Base-by-base conservation (phyloP, 92 coral and sea anemone species). In the Isaurus tuberculatus region DNA sequence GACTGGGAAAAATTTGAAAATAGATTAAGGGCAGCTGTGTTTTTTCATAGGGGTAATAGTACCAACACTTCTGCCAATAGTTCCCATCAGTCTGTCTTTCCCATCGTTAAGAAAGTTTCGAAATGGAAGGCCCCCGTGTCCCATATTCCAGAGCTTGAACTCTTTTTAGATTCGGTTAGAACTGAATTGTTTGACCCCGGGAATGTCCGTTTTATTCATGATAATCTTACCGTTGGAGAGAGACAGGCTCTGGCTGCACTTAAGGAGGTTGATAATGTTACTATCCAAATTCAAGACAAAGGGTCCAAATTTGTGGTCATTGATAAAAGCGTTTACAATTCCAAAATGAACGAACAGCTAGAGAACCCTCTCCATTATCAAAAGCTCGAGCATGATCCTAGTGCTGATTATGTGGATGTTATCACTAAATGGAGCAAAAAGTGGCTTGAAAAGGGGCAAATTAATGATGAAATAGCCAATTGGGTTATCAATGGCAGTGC, bases 241-340 rank as follows among this genome's bases (percentile, higher is more conserved):
- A 72, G 85, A 20, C 31, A 48, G 23, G 89, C 86, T 5, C 49
- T 88, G 11, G 36, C 11, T 15, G 17, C 60, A 31, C 44, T 79
- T 10, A 70, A 72, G 17, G 3, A 58, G 26, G 26, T 9, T 0
- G 65, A 83, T 3, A 17, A n/a, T 20, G 14, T 7, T 5, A 71
- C 69, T 19, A 82, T 87, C 58, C 65, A 82, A 22, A 82, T 82
- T 5, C 87, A 87, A 46, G 90, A 79, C 22, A 86, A 86, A 34
- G 86, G 90, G 17, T 87, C 86, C 0, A 53, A 80, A 65, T 87
- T 87, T 46, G 83, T 64, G 2, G 5, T 51, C 17, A 8, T 48
- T 2, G 22, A 51, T 17, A 16, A 51, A 51, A 44, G 51, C 51
- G 51, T 9, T 40, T 48, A 48, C 17, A 8, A 48, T 17, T 11